Conservation (phyloP, 2,113 vertebrate species). For the Tympanuchus pallidicinctus region DNA sequence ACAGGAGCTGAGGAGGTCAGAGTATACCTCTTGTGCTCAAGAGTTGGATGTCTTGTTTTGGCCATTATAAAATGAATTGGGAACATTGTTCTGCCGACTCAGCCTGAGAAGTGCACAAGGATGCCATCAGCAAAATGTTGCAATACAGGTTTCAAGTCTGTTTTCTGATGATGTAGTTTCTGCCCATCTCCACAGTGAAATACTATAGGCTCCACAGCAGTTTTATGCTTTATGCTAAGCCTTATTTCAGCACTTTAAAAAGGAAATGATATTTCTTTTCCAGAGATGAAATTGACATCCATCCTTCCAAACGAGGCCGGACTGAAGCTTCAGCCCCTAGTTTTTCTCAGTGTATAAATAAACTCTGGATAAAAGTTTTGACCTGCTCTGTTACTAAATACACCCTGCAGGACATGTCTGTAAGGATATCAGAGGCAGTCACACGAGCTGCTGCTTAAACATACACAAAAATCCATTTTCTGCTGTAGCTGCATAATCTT, state of each 20-base stretch:
- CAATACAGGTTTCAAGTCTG: background rate
- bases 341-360: background rate
- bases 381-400: background rate
- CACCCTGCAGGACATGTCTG: rapidly evolving
- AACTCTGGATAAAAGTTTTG: background rate
- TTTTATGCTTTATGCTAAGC: background rate
- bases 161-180: background rate
- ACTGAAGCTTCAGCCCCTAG: background rate
- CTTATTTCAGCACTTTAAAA: background rate
- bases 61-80: background rate
- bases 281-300: background rate
- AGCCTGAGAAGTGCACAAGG: background rate
- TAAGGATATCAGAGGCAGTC: background rate
- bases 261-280: background rate
- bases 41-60: background rate
- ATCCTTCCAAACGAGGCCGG: background rate
- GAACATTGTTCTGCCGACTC: background rate
- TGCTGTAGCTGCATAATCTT: background rate
- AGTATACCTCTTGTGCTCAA: background rate
- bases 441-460: background rate
- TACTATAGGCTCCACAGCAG: background rate
- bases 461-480: background rate
- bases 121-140: background rate
- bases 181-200: background rate
- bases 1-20: background rate